phyloP scores from a whole-genome alignment of 2,797 vertebrate species.

The Paguma larvata region DNA sequence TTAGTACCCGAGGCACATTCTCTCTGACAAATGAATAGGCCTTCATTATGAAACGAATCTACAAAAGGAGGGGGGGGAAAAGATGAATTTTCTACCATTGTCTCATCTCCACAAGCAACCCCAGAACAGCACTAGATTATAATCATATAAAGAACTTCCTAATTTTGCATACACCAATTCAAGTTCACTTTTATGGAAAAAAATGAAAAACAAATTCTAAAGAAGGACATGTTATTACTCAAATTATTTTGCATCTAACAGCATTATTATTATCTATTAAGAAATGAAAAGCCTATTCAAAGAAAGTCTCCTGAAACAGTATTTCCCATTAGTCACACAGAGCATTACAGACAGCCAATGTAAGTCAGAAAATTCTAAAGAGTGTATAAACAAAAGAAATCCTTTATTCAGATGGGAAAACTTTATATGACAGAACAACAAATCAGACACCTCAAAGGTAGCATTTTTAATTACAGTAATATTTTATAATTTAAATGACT shows the following conservation, averaged over 20 bases:
- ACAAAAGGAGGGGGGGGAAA: conserved; percentile 59
- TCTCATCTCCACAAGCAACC: background rate
- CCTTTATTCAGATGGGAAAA: background rate
- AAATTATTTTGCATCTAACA: conserved; percentile 12
- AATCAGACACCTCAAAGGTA: background rate
- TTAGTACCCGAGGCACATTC: conserved; percentile 93
- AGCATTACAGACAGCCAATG: background rate
- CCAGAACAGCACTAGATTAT: background rate
- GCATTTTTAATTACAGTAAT: conserved; percentile 49
- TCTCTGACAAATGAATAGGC: conserved; percentile 95
- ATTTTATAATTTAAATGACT: conserved; percentile 12
- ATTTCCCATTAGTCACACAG: conserved; percentile 22
- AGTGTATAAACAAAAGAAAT: background rate
- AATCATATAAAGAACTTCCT: conserved; percentile 5
- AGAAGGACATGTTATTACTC: background rate
- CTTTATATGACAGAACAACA: background rate
- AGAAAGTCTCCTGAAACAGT: background rate
- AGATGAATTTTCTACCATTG: background rate
- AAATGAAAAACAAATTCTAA: background rate
- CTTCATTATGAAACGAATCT: conserved; percentile 98
- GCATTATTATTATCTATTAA: background rate
- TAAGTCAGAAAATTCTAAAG: conserved; percentile 25
- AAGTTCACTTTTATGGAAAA: conserved; percentile 27
- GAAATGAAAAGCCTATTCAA: background rate
- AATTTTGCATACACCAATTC: conserved; percentile 32